Evolutionary conservation across 2,113 vertebrate genomes (phyloP).

Genomic region (human (Homo sapiens)): GRCh38 chr12:55708001-55708500

Average conservation of each 20-base stretch:
- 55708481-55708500: background rate
- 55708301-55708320: background rate
- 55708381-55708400: background rate
- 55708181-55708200: background rate
- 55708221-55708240: background rate
- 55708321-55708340: background rate
- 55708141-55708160: background rate
- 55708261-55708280: background rate
- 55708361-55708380: background rate
- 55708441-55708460: background rate
- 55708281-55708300: background rate
- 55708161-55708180: background rate
- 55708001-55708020: background rate
- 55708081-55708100: background rate
- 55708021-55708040: background rate
- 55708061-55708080: background rate
- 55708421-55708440: background rate
- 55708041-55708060: background rate
- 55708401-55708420: too few relatives aligned
- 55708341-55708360: background rate
- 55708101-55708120: background rate
- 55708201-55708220: background rate
- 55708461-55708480: background rate
- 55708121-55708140: too few relatives aligned
- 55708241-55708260: background rate